phyloP scores from a whole-genome alignment of 2,888 invertebrate genomes.

The Lasioglossum oenotherae region DNA sequence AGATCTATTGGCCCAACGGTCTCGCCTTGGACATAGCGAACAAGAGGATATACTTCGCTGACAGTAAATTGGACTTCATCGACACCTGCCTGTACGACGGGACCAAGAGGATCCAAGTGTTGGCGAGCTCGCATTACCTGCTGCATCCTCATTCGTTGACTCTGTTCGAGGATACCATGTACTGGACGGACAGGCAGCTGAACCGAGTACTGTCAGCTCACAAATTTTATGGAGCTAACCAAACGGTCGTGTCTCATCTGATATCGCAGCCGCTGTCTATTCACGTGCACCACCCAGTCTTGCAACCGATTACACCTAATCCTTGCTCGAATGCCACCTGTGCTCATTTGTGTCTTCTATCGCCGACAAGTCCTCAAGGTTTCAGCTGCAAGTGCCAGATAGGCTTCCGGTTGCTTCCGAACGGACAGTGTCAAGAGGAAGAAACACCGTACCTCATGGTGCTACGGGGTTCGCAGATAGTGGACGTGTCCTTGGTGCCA shows the following conservation, averaged over 20 bases:
- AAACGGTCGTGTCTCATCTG: constrained; percentile 96
- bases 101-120: constrained; percentile 93
- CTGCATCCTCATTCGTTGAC: constrained; percentile 98
- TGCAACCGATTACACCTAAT: constrained; percentile 92
- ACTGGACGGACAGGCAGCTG: constrained; percentile 98
- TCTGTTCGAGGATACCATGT: constrained; percentile 97
- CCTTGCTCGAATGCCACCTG: constrained; percentile 92
- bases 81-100: constrained; percentile 99
- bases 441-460: constrained; percentile 96
- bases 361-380: constrained; percentile 89
- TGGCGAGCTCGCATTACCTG: constrained; percentile 95
- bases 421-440: constrained; percentile 92
- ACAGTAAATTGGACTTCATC: constrained; percentile 98
- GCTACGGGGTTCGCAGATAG: constrained; percentile 94
- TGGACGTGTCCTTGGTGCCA: constrained; percentile 92
- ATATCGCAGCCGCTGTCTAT: constrained; percentile 98
- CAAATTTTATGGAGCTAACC: constrained; percentile 96
- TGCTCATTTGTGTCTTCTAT: constrained; percentile 96
- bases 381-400: constrained; percentile 97
- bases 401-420: constrained; percentile 89
- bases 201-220: constrained; percentile 96
- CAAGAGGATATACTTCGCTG: constrained; percentile 97
- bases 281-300: constrained; percentile 96
- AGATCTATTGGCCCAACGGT: constrained; percentile 99
- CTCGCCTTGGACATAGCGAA: constrained; percentile 97